Base-by-base conservation (phyloP, 2,113 vertebrate species). In the Takifugu bimaculatus region DNA sequence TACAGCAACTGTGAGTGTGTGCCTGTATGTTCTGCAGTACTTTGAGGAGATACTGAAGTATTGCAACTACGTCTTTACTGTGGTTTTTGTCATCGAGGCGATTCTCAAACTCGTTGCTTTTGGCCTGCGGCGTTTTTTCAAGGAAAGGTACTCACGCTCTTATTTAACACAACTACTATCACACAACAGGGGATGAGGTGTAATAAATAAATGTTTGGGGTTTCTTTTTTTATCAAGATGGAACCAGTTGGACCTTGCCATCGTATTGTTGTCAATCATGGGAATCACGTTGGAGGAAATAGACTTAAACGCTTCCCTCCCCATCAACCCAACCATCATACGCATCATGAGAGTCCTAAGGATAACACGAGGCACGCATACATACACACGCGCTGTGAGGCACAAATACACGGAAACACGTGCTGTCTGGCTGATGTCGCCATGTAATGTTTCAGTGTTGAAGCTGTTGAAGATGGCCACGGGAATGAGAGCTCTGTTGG, bases 401-500 rank as follows among this genome's bases (percentile, higher is more conserved):
- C 50, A 62, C 47, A 66, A 27, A 75, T 25, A 52, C 0, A 61
- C 3, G 43, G n/a, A 28, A 4, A 45, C 25, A 50, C 0, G 82
- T n/a, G 3, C 5, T n/a, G 13, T 26, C 47, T 20, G 50, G 32
- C 50, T 65, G 63, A 50, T 44, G 1, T 47, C 76, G 74, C 73
- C 56, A 49, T 28, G 0, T 14, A 0, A 32, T 66, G 48, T 91
- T 83, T 47, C 79, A 98, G 96, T 98, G 80, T 77, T 99, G 85
- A 99, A 98, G 81, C 90, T 99, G 71, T 81, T 99, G 60, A 99
- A 98, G 91, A 98, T 99, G 96, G 96, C 96, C 11, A 98, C 94
- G 0, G 96, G 96, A 54, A 99, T 98, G 96, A 89, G 96, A 80
- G 91, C 96, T 63, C 90, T 99, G 62, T 79, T 98, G 91, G 95